Percentiles rank a stretch among this genome's conserved stretches.
These are phyloP conservation scores for Parthenolecanium corni DNA, from an alignment of 2,888 invertebrate species.

Conservation along the genomic window DNA sequence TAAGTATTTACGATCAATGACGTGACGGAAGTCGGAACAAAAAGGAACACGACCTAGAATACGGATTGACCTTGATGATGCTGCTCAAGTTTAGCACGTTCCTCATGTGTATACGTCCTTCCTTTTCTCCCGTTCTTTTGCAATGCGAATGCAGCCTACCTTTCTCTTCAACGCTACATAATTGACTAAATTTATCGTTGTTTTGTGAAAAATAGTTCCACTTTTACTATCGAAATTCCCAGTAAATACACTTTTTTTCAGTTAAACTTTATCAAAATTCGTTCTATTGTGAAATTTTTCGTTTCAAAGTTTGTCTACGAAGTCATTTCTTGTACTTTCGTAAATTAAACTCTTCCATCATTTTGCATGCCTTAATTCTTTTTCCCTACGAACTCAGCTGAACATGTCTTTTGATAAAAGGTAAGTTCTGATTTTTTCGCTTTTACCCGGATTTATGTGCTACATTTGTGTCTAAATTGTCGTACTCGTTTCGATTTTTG, in stretches of 20 bases:
- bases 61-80: no score
- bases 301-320: neutral
- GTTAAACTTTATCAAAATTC: neutral
- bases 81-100: no score
- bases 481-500: neutral
- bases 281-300: neutral
- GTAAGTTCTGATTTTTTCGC: conserved; percentile 11
- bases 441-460: neutral
- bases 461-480: neutral
- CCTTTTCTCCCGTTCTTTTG: no score
- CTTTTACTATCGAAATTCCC: conserved; percentile 11
- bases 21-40: no score
- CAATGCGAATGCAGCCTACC: neutral
- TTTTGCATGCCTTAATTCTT: conserved; percentile 24
- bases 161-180: conserved; percentile 19
- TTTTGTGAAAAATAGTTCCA: conserved; percentile 22
- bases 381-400: conserved; percentile 16
- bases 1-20: no score
- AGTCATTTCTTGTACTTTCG: neutral
- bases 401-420: conserved; percentile 29
- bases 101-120: no score
- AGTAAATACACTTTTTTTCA: neutral
- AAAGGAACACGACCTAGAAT: no score
- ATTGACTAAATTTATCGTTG: conserved; percentile 24
- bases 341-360: conserved; percentile 1